phyloP scores from a whole-genome alignment of 2,888 invertebrate species.

The Hymenopus coronatus region DNA sequence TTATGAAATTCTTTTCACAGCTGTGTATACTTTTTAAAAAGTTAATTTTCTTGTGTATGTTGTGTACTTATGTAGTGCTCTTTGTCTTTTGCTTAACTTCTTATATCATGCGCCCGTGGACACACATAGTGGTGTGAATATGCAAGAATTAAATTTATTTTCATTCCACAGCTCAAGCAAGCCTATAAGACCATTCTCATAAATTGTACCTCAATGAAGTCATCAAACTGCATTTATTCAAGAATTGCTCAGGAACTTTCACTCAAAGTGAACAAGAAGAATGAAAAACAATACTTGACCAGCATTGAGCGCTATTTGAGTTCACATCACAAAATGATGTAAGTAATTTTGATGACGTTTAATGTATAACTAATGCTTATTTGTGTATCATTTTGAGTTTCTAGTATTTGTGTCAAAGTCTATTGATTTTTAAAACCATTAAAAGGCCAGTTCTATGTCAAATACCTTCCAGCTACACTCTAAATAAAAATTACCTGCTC shows the following conservation, averaged over 20 bases:
- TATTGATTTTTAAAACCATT: too few relatives aligned
- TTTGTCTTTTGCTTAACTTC: too few relatives aligned
- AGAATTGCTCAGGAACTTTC: constrained; percentile 72
- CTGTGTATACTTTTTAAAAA: too few relatives aligned
- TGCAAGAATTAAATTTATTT: constrained; percentile 17
- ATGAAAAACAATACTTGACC: constrained; percentile 63
- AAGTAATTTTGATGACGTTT: constrained; percentile 44
- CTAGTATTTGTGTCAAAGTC: too few relatives aligned
- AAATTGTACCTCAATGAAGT: constrained; percentile 87
- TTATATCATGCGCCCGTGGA: too few relatives aligned
- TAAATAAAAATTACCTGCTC: too few relatives aligned
- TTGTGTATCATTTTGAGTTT: constrained; percentile 1
- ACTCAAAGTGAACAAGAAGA: constrained; percentile 54
- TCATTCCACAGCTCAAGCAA: constrained; percentile 47
- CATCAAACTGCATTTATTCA: constrained; percentile 76
- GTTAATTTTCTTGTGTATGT: too few relatives aligned
- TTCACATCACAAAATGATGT: constrained; percentile 70
- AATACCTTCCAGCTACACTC: too few relatives aligned
- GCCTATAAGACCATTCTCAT: constrained; percentile 65
- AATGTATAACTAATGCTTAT: background rate
- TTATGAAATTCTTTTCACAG: too few relatives aligned
- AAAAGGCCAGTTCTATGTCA: too few relatives aligned
- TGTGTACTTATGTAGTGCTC: too few relatives aligned
- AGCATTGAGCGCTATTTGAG: constrained; percentile 69
- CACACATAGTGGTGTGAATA: background rate